A percentile compares a stretch with the other conserved stretches of the same genome.
phyloP scores from a whole-genome alignment of 2,888 invertebrate species.

The Megaustenia siamemsis region DNA sequence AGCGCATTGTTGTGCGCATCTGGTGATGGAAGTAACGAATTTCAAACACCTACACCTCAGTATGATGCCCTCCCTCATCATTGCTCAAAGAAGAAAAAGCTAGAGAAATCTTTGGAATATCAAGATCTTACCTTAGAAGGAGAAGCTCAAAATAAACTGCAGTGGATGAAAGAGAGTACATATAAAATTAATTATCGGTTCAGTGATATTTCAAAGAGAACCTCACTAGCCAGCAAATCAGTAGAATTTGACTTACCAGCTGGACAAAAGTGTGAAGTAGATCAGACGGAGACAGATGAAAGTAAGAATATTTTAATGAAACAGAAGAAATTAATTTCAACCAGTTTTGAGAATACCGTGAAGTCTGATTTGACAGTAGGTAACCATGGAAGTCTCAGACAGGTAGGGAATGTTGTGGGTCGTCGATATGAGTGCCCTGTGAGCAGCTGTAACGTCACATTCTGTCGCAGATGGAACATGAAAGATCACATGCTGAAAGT shows the following conservation, averaged over 20 bases:
- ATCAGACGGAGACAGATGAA: neutral
- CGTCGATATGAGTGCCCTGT: constrained; percentile 13
- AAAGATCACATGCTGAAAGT: constrained; percentile 13
- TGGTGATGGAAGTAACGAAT: too few relatives aligned
- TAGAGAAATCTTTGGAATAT: constrained; percentile 22
- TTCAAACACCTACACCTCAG: too few relatives aligned
- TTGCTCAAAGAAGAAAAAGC: constrained; percentile 43
- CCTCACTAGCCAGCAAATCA: neutral
- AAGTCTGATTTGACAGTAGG: too few relatives aligned
- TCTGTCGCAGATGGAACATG: constrained; percentile 37
- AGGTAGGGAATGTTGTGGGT: neutral
- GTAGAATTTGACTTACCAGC: too few relatives aligned
- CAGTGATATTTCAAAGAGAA: too few relatives aligned
- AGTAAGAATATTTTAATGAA: neutral
- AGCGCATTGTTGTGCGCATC: too few relatives aligned
- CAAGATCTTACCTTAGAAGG: neutral
- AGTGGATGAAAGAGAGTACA: neutral
- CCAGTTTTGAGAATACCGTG: neutral
- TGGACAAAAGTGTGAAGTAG: neutral
- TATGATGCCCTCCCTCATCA: too few relatives aligned
- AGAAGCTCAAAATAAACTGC: neutral
- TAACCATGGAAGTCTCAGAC: too few relatives aligned
- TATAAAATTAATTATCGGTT: neutral
- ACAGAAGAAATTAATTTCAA: neutral
- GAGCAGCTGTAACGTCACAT: constrained; percentile 4